Base-by-base conservation (phyloP, 2,888 invertebrate species). In the Thysanoteuthis rhombus region DNA sequence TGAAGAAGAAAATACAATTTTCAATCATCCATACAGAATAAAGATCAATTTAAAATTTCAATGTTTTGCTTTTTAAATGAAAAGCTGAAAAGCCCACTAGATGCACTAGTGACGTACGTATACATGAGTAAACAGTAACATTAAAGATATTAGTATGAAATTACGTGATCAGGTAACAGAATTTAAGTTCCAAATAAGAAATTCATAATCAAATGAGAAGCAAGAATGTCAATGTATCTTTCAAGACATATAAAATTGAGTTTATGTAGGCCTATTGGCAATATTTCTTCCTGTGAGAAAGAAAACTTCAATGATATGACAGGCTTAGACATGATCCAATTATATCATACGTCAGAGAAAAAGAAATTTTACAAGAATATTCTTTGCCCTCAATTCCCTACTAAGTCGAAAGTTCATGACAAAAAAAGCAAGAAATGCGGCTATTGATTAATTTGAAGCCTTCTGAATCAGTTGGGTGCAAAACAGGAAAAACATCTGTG, bases 241-340 rank as follows among this genome's bases (percentile, higher is more conserved):
- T 75, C n/a, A 75, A 75, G n/a, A 75, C 75, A 75, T 75, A n/a
- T n/a, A n/a, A n/a, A 75, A 75, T 75, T 75, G 75, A 75, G n/a
- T 75, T 75, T 75, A 75, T 75, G 16, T 75, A 10, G n/a, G 75
- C n/a, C 75, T 19, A 75, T 75, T n/a, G n/a, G 75, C 75, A 75
- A 75, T 75, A 36, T 36, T 58, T 25, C 12, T 75, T 75, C 75
- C 75, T 16, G n/a, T n/a, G 75, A 75, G 75, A 75, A 75, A n/a
- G 75, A 75, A 75, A 75, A 75, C n/a, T n/a, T n/a, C n/a, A 10
- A n/a, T n/a, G 12, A 75, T 75, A 75, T 75, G 75, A 75, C 75
- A n/a, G 16, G 75, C n/a, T 75, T 75, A 75, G 75, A 75, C n/a
- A 36, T 75, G n/a, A 16, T 75, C 75, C 75, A 75, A 75, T 75